Evolutionary conservation across 2,113 vertebrate genomes (phyloP), one percentile per base, ranked within the genome.

Genomic region (Clarias macrocephalus): DNA sequence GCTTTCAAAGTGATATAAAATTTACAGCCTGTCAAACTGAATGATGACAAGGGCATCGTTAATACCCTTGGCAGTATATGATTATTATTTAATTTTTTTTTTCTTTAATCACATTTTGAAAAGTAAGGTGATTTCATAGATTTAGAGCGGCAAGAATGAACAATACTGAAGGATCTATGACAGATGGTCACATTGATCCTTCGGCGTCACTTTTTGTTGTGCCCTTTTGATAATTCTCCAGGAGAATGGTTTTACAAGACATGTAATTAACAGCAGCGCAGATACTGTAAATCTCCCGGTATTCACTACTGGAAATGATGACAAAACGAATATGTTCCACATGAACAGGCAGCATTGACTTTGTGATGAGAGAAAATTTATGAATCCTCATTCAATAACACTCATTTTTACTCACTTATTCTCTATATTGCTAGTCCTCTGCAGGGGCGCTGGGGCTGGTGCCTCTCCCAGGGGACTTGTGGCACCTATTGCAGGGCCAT

Each of bases 171-270:
- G 48, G 65, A 48, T 57, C 30, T 57, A 62, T 65, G 66, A 83
- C 33, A 18, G 48, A 25, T 19, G 21, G 30, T 21, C 57, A 33
- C 80, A 84, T 72, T 84, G 80, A 83, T 80, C 75, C 68, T 19
- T 80, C 73, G 42, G 25, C 68, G 57, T 81, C 83, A 21, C 60
- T 76, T 88, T 81, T 82, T 59, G 28, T 63, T 82, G 76, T 84
- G 56, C 82, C 73, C 60, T 75, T 48, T 25, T 88, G 76, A 84
- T 88, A 73, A 73, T 62, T 83, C 18, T 87, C 42, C 66, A 85
- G 73, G 42, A 88, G 81, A 66, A 37, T 84, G 65, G 76, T 83
- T 86, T 76, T 76, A 75, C 87, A 85, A 73, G 23, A 79, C 57
- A 70, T 85, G 80, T 83, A 89, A 86, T 82, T 70, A 85, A 85